A percentile compares a stretch with the other conserved stretches of the same genome.
These are phyloP conservation scores for Columbina picui DNA, from an alignment of 2,113 vertebrate genomes.

Conservation along the genomic window DNA sequence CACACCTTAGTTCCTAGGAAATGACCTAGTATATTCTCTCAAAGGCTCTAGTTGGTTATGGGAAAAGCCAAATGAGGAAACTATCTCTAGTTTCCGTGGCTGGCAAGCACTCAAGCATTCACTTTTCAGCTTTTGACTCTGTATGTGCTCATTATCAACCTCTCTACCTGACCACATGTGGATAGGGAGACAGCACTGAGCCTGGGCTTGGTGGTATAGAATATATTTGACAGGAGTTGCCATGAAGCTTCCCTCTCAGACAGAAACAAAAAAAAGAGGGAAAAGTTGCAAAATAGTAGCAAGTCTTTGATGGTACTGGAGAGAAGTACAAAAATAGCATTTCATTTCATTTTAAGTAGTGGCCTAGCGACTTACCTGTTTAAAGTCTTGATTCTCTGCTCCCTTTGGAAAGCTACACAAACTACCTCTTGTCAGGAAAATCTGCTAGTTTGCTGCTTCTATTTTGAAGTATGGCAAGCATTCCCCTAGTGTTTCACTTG, in stretches of 20 bases:
- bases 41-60: neutral
- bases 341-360: neutral
- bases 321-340: neutral
- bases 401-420: neutral
- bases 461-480: neutral
- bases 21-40: neutral
- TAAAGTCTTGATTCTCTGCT: neutral
- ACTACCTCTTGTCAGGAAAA: neutral
- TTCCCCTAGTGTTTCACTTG: neutral
- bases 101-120: neutral
- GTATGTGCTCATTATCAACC: neutral
- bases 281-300: neutral
- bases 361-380: neutral
- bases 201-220: neutral
- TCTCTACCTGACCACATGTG: neutral
- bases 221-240: neutral
- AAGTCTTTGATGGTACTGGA: neutral
- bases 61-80: neutral
- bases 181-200: neutral
- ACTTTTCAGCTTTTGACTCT: neutral
- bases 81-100: neutral
- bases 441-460: neutral
- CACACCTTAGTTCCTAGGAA: neutral
- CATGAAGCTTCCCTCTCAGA: neutral
- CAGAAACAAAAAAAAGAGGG: neutral